Percentiles rank a stretch among this genome's conserved stretches.
Conservation (phyloP, 2,888 invertebrate species). For the Vesta saturnalis region DNA sequence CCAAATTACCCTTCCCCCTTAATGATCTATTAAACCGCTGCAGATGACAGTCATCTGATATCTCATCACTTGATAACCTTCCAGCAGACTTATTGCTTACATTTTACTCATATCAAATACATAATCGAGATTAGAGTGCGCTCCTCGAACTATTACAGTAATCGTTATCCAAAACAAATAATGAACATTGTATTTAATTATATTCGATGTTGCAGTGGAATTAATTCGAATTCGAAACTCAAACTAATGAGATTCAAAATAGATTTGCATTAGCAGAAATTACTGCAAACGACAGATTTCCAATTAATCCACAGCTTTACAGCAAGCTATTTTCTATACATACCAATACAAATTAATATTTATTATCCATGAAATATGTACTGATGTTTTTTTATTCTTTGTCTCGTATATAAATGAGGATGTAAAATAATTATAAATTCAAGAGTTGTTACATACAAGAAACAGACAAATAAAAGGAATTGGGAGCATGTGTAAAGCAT, state of each 20-base stretch:
- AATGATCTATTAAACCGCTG: slow-evolving; percentile 46
- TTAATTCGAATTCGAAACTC: not conserved
- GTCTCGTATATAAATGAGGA: slow-evolving; percentile 17
- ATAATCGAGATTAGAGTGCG: no score
- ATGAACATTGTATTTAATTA: not conserved
- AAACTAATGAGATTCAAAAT: slow-evolving; percentile 10
- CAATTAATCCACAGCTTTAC: slow-evolving; percentile 7
- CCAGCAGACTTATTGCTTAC: slow-evolving; percentile 14
- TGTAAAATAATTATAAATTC: slow-evolving; percentile 31
- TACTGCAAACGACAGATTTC: slow-evolving; percentile 8
- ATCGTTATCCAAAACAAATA: no score
- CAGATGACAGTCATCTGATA: slow-evolving; percentile 44
- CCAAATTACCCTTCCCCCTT: slow-evolving; percentile 44
- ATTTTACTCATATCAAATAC: no score
- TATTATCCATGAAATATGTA: slow-evolving; percentile 5
- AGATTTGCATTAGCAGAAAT: slow-evolving; percentile 16
- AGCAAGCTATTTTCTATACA: not conserved
- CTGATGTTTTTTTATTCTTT: slow-evolving; percentile 11
- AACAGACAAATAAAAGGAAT: slow-evolving; percentile 23
- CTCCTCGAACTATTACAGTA: no score
- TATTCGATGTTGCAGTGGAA: not conserved
- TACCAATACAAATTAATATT: slow-evolving; percentile 5
- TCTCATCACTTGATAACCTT: slow-evolving; percentile 35
- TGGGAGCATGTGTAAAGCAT: slow-evolving; percentile 39
- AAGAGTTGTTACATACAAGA: slow-evolving; percentile 23